These are phyloP conservation scores for Leptocoma aspasia DNA, from an alignment of 2,113 vertebrate genomes.

Conservation along the genomic window DNA sequence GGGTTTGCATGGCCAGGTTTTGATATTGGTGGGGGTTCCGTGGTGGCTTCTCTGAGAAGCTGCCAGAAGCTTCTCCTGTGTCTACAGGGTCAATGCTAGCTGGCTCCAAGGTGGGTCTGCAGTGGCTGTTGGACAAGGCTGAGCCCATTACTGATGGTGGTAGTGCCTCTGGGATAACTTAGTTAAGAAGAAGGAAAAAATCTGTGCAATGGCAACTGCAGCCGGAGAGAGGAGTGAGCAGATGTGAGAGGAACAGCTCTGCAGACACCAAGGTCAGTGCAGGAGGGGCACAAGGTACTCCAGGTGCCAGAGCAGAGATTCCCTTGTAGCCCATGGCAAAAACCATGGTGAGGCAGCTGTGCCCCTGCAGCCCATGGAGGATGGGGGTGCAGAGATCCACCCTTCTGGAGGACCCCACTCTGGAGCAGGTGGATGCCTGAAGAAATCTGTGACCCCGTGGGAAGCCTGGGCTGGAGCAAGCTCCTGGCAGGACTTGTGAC, in stretches of 20 bases:
- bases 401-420: background rate
- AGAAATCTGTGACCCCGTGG: background rate
- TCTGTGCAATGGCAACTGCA: background rate
- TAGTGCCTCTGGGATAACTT: background rate
- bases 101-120: fast-evolving
- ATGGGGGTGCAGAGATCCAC: background rate
- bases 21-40: fast-evolving
- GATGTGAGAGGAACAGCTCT: background rate
- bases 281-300: background rate
- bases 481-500: background rate
- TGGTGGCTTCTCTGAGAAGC: background rate
- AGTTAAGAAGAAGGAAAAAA: background rate
- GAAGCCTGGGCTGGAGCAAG: background rate
- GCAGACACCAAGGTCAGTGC: background rate
- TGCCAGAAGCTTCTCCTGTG: background rate
- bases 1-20: background rate
- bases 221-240: background rate
- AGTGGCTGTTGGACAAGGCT: background rate
- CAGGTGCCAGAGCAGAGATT: background rate
- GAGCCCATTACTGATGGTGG: background rate
- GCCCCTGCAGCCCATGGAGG: background rate
- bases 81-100: background rate
- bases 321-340: background rate
- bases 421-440: background rate
- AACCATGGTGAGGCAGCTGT: background rate